Percentiles rank a stretch among this genome's conserved stretches.
phyloP scores from a whole-genome alignment of 2,888 invertebrate genomes.

The Eilema sororculum region DNA sequence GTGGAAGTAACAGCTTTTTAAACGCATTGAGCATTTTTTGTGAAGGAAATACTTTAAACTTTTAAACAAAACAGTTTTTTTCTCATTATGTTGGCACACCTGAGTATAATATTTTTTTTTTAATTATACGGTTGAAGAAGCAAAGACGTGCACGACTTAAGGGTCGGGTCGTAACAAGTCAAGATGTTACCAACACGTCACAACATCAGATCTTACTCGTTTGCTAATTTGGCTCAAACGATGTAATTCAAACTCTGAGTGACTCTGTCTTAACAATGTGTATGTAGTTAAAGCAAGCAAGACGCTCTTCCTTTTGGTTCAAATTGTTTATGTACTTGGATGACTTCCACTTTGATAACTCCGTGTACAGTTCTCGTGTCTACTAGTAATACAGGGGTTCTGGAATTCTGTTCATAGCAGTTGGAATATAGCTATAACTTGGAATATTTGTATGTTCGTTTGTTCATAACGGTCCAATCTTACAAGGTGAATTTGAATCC shows the following conservation, averaged over 20 bases:
- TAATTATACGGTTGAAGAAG: not conserved
- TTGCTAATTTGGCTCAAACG: constrained; percentile 31
- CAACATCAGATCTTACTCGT: constrained; percentile 31
- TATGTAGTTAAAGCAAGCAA: constrained; percentile 27
- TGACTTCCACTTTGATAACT: constrained; percentile 17
- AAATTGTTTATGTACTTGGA: constrained; percentile 27
- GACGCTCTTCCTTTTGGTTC: constrained; percentile 34
- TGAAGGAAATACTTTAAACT: too few relatives aligned
- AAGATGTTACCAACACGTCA: constrained; percentile 40
- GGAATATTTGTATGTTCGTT: too few relatives aligned
- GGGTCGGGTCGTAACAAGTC: constrained; percentile 23
- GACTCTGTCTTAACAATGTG: constrained; percentile 33
- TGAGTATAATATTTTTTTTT: not conserved
- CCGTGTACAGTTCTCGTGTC: not conserved
- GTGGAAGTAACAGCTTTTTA: too few relatives aligned
- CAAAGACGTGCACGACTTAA: not conserved
- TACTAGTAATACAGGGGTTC: not conserved
- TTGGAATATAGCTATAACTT: not conserved
- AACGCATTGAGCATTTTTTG: too few relatives aligned
- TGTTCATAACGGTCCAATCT: too few relatives aligned
- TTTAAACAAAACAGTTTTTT: too few relatives aligned
- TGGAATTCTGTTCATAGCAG: not conserved
- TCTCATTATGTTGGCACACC: too few relatives aligned
- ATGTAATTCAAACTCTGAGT: constrained; percentile 18
- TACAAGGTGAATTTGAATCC: too few relatives aligned